Percentiles rank a stretch among this genome's conserved stretches.
Evolutionary conservation across 1,140 invertebrate species (phyloP).

Genomic region (Acromyrmex echinatior): DNA sequence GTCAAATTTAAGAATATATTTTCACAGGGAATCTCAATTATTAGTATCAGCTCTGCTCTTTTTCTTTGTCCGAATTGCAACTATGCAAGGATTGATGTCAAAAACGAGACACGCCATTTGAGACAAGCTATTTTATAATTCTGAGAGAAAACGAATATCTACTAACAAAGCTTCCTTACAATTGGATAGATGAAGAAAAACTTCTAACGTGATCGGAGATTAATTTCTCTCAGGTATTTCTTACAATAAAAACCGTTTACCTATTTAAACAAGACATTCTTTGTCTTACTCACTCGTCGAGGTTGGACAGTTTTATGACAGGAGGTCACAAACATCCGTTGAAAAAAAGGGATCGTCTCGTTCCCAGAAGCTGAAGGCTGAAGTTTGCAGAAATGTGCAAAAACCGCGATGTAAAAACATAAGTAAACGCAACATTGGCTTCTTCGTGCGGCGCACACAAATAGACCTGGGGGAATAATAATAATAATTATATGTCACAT

Average conservation of each 20-base stretch:
- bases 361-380: not conserved
- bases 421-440: not conserved
- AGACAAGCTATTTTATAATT: not conserved
- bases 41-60: too few species aligned
- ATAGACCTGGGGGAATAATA: too few species aligned
- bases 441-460: not conserved
- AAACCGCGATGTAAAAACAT: not conserved
- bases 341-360: not conserved
- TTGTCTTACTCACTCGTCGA: conserved; percentile 40
- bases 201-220: not conserved
- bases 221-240: not conserved
- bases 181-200: not conserved
- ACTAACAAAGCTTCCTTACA: not conserved
- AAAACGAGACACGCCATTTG: not conserved
- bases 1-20: too few species aligned
- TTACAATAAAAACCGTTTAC: not conserved
- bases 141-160: not conserved
- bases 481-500: too few species aligned
- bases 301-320: conserved; percentile 45
- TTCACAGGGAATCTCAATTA: too few species aligned
- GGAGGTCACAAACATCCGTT: not conserved
- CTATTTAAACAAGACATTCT: not conserved
- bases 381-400: not conserved
- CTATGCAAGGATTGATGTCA: not conserved
- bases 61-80: too few species aligned